Conservation (phyloP, 2,888 invertebrate species). For the Punctoribates punctum region DNA sequence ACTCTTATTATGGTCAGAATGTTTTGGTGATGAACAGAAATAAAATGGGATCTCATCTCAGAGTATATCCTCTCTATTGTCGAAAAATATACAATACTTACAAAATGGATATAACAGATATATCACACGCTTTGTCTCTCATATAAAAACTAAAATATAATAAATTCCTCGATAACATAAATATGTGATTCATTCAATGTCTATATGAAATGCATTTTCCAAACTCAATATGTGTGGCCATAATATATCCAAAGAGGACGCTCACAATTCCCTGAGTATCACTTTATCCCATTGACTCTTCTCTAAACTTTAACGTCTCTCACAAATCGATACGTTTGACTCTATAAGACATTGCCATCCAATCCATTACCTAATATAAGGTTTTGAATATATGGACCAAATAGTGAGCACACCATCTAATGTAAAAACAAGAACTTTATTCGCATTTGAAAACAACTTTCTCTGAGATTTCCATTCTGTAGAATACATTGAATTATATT, state of each 20-base stretch:
- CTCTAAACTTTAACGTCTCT: constrained; percentile 25
- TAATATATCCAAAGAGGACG: constrained; percentile 33
- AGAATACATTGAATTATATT: not conserved
- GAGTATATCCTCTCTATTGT: constrained; percentile 18
- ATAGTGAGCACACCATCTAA: not conserved
- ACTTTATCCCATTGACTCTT: constrained; percentile 38
- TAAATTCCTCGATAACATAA: constrained; percentile 22
- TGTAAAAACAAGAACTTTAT: too few relatives aligned
- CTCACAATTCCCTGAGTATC: constrained; percentile 35
- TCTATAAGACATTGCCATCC: not conserved
- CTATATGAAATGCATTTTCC: constrained; percentile 30
- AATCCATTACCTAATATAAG: not conserved
- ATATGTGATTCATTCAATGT: constrained; percentile 37
- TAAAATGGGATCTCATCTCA: constrained; percentile 35
- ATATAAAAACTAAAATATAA: constrained; percentile 29
- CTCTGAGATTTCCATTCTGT: not conserved
- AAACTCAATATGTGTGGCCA: constrained; percentile 6
- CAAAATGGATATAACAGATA: constrained; percentile 28
- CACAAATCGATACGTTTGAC: constrained; percentile 25
- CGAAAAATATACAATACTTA: constrained; percentile 11
- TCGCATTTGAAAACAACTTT: too few relatives aligned
- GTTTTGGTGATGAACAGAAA: constrained; percentile 32
- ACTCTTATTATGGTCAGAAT: constrained; percentile 37
- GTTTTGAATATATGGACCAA: not conserved
- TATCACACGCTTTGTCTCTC: constrained; percentile 4